A percentile compares a stretch with the other conserved stretches of the same genome.
phyloP scores from a whole-genome alignment of 2,113 vertebrate species.

The Lamprotornis superbus region DNA sequence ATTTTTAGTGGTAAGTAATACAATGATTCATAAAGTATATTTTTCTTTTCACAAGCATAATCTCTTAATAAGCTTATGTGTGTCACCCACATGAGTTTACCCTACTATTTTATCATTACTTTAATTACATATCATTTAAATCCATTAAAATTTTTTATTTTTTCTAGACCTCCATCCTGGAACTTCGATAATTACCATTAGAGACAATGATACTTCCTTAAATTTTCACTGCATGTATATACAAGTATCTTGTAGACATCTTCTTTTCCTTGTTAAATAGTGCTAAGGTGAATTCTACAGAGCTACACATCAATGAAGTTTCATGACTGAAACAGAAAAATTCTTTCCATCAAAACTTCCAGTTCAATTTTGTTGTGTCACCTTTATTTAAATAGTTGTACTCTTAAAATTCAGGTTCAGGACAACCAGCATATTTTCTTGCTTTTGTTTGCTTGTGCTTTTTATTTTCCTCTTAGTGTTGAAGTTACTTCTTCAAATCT shows the following conservation, averaged over 20 bases:
- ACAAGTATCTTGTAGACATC: not conserved
- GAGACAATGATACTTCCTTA: not conserved
- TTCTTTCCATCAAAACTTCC: not conserved
- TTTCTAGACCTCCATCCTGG: not conserved
- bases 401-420: not conserved
- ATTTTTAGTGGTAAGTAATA: not conserved
- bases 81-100: not conserved
- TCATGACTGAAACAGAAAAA: not conserved
- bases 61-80: not conserved
- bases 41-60: not conserved
- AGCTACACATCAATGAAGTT: not conserved
- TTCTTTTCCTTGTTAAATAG: not conserved
- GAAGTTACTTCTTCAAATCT: not conserved
- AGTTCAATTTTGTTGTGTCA: not conserved
- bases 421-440: not conserved
- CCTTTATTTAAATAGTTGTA: not conserved
- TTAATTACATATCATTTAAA: not conserved
- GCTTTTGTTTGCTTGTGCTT: not conserved
- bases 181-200: not conserved
- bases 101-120: not conserved
- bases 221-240: not conserved
- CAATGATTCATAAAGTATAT: slow-evolving; percentile 40
- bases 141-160: not conserved
- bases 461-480: not conserved
- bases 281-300: not conserved